Evolutionary conservation across 2,888 invertebrate genomes (phyloP).

Genomic region (Drosophila fulvimacula): DNA sequence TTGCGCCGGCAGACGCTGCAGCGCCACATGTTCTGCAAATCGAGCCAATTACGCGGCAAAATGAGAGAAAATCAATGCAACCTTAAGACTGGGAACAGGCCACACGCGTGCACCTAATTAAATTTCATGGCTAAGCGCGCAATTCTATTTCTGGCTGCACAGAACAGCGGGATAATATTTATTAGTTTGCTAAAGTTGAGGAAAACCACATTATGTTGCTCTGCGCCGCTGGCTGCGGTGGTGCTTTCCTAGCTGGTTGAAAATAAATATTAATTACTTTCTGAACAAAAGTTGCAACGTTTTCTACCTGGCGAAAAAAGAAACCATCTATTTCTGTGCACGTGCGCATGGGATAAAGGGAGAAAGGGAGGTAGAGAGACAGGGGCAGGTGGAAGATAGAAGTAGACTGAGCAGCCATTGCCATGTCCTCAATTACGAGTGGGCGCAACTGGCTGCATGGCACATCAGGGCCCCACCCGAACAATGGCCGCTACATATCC

Average conservation of each 20-base stretch:
- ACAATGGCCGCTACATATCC: constrained; percentile 53
- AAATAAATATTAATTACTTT: constrained; percentile 79
- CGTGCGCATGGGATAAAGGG: neutral
- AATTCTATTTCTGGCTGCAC: constrained; percentile 53
- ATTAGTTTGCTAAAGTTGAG: constrained; percentile 47
- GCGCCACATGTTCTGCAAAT: constrained; percentile 90
- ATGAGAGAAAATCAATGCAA: constrained; percentile 44
- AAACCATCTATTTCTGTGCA: constrained; percentile 24
- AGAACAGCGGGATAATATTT: constrained; percentile 47
- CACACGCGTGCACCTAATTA: constrained; percentile 56
- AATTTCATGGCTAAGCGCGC: constrained; percentile 43
- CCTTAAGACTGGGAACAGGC: constrained; percentile 9
- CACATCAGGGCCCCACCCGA: constrained; percentile 9
- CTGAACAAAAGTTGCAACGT: constrained; percentile 60
- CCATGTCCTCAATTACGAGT: constrained; percentile 18
- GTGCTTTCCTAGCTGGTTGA: constrained; percentile 26
- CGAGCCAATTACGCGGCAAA: constrained; percentile 25
- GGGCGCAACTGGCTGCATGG: constrained; percentile 8
- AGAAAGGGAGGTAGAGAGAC: neutral
- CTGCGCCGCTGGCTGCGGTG: constrained; percentile 2
- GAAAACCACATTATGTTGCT: constrained; percentile 30
- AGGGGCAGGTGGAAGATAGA: too few relatives aligned
- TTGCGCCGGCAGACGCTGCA: constrained; percentile 95
- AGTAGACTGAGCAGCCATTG: constrained; percentile 22
- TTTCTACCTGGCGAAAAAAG: constrained; percentile 13